Base-by-base conservation (phyloP, 2,888 invertebrate species). In the Andrena dorsata region DNA sequence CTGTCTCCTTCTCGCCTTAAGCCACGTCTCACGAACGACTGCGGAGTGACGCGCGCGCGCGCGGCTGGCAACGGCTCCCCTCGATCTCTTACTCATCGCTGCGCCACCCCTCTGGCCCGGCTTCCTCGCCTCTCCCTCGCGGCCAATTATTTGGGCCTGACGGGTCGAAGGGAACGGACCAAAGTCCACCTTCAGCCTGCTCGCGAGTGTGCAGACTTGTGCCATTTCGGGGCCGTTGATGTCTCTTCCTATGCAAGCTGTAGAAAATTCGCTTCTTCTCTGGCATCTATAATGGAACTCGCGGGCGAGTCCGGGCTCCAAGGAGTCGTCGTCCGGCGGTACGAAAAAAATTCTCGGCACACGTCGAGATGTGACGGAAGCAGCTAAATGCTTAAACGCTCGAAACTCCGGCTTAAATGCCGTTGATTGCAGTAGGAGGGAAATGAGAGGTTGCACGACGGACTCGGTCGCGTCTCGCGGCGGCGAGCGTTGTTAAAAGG, bases 361-460 rank as follows among this genome's bases (percentile, higher is more conserved):
- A 84, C 71, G 78, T 56, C 78, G 82, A 76, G 83, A 86, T 84
- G 86, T 73, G 83, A 85, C 91, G 93, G 92, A 93, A 93, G 90
- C 88, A 85, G 86, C 89, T 91, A 91, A 92, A 91, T 90, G 80
- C 89, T 91, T 91, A 90, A 92, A 90, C 90, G 90, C 88, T 87
- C 85, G 86, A 88, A 88, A 89, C 83, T 71, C 87, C 76, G 64
- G 86, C 91, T 90, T 91, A 90, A 92, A 89, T 88, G 87, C 85
- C 84, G 90, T 89, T 91, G 90, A 92, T 92, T 91, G 89, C 89
- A 91, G 92, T 91, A 90, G 91, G 93, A 92, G 92, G 92, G 91
- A 93, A 93, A 92, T 92, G 91, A 92, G 90, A 90, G 90, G 91
- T 92, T 90, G 84, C 85, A 88, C 84, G 86, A 84, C 79, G 88